Conservation (phyloP, 64 coral and sea anemone genomes). For the Stylophora pistillata region DNA sequence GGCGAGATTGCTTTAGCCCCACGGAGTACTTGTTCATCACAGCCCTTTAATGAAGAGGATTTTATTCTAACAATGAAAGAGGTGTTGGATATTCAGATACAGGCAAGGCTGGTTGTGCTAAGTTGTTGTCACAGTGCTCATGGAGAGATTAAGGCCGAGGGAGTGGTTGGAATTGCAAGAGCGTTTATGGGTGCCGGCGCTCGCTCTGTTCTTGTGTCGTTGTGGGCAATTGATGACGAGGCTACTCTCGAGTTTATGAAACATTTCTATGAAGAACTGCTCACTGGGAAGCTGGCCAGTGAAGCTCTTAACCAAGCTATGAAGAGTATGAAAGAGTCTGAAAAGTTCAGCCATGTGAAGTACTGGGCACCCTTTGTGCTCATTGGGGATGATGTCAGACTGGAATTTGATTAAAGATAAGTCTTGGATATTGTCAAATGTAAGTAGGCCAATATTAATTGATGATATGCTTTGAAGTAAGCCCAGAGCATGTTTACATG, state of each 20-base stretch:
- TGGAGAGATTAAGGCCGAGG: slow-evolving; percentile 41
- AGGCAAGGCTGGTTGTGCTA: slow-evolving; percentile 23
- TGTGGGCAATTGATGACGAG: too few species aligned
- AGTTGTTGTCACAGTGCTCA: slow-evolving; percentile 36
- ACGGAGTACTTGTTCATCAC: background rate
- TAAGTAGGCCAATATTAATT: too few species aligned
- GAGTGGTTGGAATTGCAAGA: too few species aligned
- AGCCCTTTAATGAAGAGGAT: background rate
- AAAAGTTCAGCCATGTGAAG: background rate
- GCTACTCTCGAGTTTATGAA: too few species aligned
- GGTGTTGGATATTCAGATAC: background rate
- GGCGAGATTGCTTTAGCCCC: slow-evolving; percentile 15
- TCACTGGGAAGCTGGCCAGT: background rate
- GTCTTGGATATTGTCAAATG: too few species aligned
- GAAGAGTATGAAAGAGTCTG: slow-evolving; percentile 23
- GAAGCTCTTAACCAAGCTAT: slow-evolving; percentile 22
- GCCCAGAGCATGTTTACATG: too few species aligned
- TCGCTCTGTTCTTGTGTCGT: too few species aligned
- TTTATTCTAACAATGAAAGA: slow-evolving; percentile 33
- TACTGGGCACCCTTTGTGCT: slow-evolving; percentile 47
- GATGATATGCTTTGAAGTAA: too few species aligned
- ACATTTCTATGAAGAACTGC: slow-evolving; percentile 15
- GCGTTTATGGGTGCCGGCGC: too few species aligned
- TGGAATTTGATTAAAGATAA: background rate
- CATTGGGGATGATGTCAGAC: slow-evolving; percentile 30